Conservation (phyloP, 2,888 invertebrate species). For the Pristionchus mayeri region DNA sequence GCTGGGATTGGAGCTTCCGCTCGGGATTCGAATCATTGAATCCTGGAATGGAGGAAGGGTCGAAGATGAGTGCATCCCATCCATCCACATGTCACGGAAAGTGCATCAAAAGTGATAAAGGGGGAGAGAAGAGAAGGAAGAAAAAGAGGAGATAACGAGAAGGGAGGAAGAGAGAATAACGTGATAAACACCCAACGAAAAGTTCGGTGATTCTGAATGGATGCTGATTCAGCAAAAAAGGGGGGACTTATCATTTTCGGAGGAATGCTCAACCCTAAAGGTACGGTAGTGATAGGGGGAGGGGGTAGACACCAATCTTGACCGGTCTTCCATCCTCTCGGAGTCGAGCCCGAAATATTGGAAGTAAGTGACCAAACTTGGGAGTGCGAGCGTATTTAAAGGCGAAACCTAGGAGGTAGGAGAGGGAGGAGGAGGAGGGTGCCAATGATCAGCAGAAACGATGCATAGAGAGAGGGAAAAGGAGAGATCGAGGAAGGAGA, state of each 20-base stretch:
- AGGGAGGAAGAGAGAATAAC: conserved; percentile 31
- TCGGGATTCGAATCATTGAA: no score
- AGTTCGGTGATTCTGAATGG: neutral
- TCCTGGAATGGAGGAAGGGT: no score
- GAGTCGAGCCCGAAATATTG: neutral
- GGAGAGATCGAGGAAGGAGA: conserved; percentile 5
- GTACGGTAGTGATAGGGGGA: no score
- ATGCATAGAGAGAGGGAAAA: neutral
- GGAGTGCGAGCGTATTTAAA: neutral
- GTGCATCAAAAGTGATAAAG: neutral
- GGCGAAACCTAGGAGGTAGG: neutral
- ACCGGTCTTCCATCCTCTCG: neutral
- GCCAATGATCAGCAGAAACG: neutral
- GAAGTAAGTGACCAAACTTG: neutral
- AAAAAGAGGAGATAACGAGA: no score
- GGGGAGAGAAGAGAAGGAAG: neutral
- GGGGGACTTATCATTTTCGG: no score
- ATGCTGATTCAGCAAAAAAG: no score
- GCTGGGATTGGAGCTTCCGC: no score
- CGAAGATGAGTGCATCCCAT: no score
- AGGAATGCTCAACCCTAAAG: no score
- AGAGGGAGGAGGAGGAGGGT: neutral
- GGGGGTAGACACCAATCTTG: no score
- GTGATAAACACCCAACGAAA: conserved; percentile 17
- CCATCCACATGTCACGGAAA: no score